Conservation (phyloP, 2,888 invertebrate genomes). For the Graphium colonna region DNA sequence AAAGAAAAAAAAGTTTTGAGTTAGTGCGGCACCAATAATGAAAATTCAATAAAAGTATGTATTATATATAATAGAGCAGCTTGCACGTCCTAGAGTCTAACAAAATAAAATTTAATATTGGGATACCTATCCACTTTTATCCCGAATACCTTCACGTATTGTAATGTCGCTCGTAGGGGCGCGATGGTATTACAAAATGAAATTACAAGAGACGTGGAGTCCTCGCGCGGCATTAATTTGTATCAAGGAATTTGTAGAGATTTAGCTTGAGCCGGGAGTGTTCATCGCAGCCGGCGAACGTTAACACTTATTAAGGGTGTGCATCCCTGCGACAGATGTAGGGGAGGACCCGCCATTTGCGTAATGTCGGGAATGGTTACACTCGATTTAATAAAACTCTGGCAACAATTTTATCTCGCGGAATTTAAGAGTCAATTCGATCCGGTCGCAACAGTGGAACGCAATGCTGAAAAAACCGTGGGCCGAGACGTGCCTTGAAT, state of each 20-base stretch:
- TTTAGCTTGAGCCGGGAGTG: constrained; percentile 74
- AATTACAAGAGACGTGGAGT: constrained; percentile 68
- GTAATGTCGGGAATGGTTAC: constrained; percentile 79
- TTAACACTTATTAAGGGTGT: constrained; percentile 80
- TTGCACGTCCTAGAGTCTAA: constrained; percentile 1
- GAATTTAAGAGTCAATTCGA: constrained; percentile 79
- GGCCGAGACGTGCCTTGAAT: constrained; percentile 77
- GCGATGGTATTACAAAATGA: constrained; percentile 61
- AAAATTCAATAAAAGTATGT: background rate
- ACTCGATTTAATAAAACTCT: constrained; percentile 80
- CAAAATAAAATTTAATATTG: constrained; percentile 11
- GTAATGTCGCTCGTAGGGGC: constrained; percentile 43
- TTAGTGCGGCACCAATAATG: too few species aligned
- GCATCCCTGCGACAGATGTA: constrained; percentile 80
- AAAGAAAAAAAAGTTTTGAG: too few species aligned
- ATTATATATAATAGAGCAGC: background rate
- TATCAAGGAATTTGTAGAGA: constrained; percentile 79
- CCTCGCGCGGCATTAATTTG: constrained; percentile 74
- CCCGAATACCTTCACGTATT: constrained; percentile 39
- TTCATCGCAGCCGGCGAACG: constrained; percentile 76
- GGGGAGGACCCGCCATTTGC: constrained; percentile 78
- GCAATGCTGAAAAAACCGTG: constrained; percentile 70
- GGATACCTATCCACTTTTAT: constrained; percentile 17
- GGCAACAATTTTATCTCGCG: constrained; percentile 76
- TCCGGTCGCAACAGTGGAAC: constrained; percentile 74